A percentile compares a stretch with the other conserved stretches of the same genome.
Evolutionary conservation across 2,113 vertebrate species (phyloP).

Genomic region (Junco hyemalis): DNA sequence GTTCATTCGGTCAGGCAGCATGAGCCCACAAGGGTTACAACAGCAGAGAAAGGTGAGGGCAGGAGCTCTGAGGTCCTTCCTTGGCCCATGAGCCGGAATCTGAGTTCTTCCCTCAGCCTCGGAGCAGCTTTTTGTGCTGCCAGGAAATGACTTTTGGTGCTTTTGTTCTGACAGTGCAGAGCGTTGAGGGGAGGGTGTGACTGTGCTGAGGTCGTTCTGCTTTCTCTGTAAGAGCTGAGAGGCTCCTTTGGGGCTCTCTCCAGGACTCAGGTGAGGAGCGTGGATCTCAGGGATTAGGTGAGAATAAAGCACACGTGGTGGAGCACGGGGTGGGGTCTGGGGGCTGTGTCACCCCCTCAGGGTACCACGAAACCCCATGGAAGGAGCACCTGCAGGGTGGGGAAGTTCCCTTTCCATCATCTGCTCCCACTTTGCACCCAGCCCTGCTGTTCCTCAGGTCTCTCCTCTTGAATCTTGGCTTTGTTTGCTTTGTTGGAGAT

Average conservation of each 20-base stretch:
- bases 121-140: not conserved
- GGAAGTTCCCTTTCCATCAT: not conserved
- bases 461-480: not conserved
- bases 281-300: rapidly evolving
- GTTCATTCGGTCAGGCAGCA: not conserved
- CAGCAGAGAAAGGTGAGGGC: not conserved
- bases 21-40: not conserved
- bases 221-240: not conserved
- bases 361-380: rapidly evolving
- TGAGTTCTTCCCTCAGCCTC: not conserved
- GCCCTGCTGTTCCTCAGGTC: rapidly evolving
- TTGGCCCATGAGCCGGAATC: not conserved
- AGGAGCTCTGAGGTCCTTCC: not conserved
- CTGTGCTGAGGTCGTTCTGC: not conserved
- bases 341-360: not conserved
- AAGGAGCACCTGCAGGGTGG: not conserved
- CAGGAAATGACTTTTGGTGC: not conserved
- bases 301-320: not conserved
- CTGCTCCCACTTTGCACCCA: not conserved
- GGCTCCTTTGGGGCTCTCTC: not conserved
- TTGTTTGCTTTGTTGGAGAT: not conserved
- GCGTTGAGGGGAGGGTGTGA: not conserved
- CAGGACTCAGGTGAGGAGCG: rapidly evolving
- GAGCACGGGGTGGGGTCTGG: rapidly evolving
- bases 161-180: not conserved